A percentile compares a stretch with the other conserved stretches of the same genome.
phyloP scores from a whole-genome alignment of 2,797 vertebrate species.

The Alosa sapidissima region DNA sequence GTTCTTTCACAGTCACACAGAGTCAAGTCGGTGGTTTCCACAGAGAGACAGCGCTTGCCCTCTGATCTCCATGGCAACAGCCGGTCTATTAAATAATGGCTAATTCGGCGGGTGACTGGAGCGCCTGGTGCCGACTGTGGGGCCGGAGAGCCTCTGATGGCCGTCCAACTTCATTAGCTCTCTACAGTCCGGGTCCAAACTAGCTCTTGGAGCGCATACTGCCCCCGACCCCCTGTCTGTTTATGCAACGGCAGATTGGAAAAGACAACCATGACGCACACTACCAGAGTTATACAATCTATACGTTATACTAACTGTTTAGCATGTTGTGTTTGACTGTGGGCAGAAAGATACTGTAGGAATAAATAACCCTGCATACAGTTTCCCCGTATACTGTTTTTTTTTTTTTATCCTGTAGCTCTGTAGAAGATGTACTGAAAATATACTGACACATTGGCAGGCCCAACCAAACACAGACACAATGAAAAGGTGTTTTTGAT shows the following conservation, averaged over 20 bases:
- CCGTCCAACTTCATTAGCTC: constrained; percentile 35
- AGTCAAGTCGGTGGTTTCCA: not conserved
- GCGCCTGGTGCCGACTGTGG: constrained; percentile 34
- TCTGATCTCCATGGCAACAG: constrained; percentile 55
- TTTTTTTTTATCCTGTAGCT: too few relatives aligned
- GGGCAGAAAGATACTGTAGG: not conserved
- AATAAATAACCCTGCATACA: too few relatives aligned
- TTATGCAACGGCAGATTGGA: constrained; percentile 15
- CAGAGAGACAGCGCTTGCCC: constrained; percentile 20
- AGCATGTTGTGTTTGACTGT: not conserved
- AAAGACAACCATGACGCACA: not conserved
- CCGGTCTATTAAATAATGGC: constrained; percentile 45
- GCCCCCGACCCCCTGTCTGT: not conserved
- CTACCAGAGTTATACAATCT: not conserved
- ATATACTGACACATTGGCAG: too few relatives aligned
- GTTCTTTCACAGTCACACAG: not conserved
- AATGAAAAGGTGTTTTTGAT: too few relatives aligned
- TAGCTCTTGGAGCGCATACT: not conserved
- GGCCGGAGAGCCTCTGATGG: constrained; percentile 31
- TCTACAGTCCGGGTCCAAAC: not conserved
- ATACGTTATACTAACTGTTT: too few relatives aligned
- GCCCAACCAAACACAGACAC: too few relatives aligned
- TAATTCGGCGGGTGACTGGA: constrained; percentile 42
- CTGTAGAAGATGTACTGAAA: too few relatives aligned
- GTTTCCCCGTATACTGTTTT: too few relatives aligned